Conservation (phyloP, 2,888 invertebrate species). For the Bellardia bayeri region DNA sequence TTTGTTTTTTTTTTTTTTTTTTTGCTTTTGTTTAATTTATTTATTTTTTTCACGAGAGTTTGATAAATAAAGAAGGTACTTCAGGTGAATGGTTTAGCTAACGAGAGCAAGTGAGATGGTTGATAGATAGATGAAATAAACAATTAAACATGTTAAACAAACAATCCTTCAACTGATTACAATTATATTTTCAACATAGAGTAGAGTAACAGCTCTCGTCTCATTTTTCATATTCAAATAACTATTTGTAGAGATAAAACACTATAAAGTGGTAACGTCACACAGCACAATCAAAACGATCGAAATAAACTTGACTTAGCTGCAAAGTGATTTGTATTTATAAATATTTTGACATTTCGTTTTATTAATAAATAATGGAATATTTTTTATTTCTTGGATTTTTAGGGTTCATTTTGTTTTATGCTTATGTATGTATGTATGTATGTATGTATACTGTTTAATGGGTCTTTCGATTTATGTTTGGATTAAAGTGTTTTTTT, state of each 20-base stretch:
- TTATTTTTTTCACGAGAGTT: neutral
- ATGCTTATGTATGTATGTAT: neutral
- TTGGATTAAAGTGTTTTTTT: neutral
- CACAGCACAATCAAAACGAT: neutral
- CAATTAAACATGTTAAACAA: neutral
- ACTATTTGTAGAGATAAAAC: slow-evolving; percentile 1
- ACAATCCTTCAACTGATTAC: slow-evolving; percentile 36
- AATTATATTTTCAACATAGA: neutral
- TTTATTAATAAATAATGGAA: slow-evolving; percentile 16
- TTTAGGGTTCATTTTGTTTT: neutral
- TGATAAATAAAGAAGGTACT: neutral
- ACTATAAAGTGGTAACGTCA: neutral
- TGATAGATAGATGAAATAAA: slow-evolving; percentile 14
- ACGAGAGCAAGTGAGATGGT: neutral
- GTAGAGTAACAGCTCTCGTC: too few relatives aligned
- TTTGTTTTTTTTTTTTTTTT: neutral
- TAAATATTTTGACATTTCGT: slow-evolving; percentile 31
- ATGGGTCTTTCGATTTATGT: neutral
- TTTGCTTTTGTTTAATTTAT: neutral
- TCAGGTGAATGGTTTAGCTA: neutral
- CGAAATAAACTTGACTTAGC: slow-evolving; percentile 2
- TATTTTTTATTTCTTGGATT: neutral
- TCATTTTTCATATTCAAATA: neutral
- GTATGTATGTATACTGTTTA: too few relatives aligned
- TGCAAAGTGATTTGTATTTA: neutral